Evolutionary conservation across 1,140 invertebrate species (phyloP), one percentile per base, ranked within the genome.

Genomic region (Daktulosphaira vitifoliae): DNA sequence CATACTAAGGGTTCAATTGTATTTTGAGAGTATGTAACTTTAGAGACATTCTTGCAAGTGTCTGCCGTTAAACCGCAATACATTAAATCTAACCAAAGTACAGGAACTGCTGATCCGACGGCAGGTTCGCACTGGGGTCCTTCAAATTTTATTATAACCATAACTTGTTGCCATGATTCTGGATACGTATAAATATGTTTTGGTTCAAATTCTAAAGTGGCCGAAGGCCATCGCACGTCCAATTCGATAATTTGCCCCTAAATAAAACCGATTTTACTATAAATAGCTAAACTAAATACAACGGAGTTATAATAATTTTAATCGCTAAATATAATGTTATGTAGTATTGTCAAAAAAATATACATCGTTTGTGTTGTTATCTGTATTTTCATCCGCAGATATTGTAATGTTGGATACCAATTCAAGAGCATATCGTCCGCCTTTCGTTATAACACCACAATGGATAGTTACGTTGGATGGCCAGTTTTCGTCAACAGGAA

Each of bases 131-230:
- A 78, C 18, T 75, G 71, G 20, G 73, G 71, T 1, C 76, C 74
- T 37, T 83, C 80, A 71, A 89, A 89, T 29, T 44, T 46, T 70
- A 85, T 82, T 33, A 90, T 70, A 50, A 90, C 84, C 4, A 85
- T 80, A 51, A 78, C 75, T 29, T 59, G 54, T 59, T 59, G 39
- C 39, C 39, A 46, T 9, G 48, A 22, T 68, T 82, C 83, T 6
- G 87, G 87, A 75, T 89, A 90, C n/a, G 88, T 90, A 65, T 81
- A 79, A 23, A 89, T 81, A 52, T 83, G 80, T 70, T 86, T 82
- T 0, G 87, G 86, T 56, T 82, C 84, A 25, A 89, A 76, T 15
- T 79, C 79, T 59, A 90, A 74, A 66, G 81, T 82, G 2, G 85
- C 84, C 39, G 78, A 80, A 2, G 87, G 87, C 88, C 88, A 90